Evolutionary conservation across 2,797 vertebrate species (phyloP).

Genomic region (Erpetoichthys calabaricus): DNA sequence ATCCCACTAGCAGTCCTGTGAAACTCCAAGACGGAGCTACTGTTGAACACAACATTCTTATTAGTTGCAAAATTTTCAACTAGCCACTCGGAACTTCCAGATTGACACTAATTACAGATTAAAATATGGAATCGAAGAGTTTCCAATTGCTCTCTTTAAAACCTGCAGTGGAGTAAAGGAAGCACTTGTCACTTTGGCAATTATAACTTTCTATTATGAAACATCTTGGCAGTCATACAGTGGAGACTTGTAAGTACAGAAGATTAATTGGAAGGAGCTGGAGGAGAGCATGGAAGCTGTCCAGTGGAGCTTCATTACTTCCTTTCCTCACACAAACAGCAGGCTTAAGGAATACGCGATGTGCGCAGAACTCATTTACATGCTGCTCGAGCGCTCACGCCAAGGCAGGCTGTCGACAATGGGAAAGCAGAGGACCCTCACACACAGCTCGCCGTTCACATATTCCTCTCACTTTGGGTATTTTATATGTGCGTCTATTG

Average conservation of each 20-base stretch:
- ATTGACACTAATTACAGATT: slow-evolving; percentile 9
- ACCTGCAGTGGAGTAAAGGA: background rate
- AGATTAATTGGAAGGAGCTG: background rate
- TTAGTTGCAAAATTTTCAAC: background rate
- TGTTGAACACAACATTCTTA: too few relatives aligned
- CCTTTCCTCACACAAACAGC: background rate
- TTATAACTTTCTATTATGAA: background rate
- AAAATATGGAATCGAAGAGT: slow-evolving; percentile 1
- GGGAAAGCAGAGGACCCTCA: too few relatives aligned
- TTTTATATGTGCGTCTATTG: too few relatives aligned
- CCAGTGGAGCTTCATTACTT: background rate
- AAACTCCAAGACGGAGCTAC: too few relatives aligned
- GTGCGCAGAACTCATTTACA: too few relatives aligned
- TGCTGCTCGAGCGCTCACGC: too few relatives aligned
- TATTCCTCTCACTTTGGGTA: too few relatives aligned
- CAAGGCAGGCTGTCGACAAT: too few relatives aligned
- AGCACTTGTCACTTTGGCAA: background rate
- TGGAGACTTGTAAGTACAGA: background rate
- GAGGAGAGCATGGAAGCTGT: background rate
- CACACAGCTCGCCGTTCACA: too few relatives aligned
- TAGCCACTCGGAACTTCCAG: slow-evolving; percentile 2
- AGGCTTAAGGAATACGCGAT: too few relatives aligned
- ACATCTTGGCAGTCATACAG: background rate
- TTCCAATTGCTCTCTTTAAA: slow-evolving; percentile 3
- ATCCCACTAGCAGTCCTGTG: too few relatives aligned